phyloP scores from a whole-genome alignment of 2,888 invertebrate species.

The Eudemis profundana region DNA sequence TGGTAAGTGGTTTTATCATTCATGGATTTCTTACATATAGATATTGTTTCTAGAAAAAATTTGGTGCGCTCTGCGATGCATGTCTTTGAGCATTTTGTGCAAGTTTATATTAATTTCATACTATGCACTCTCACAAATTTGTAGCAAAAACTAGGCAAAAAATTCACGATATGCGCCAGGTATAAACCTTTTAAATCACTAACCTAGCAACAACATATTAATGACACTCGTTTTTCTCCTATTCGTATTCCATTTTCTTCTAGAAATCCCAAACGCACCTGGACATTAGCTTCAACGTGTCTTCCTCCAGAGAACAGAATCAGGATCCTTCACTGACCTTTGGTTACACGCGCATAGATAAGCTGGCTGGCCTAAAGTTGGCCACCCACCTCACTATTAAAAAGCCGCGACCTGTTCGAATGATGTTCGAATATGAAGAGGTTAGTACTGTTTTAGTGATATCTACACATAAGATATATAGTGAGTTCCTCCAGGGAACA shows the following conservation, averaged over 20 bases:
- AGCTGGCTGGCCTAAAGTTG: constrained; percentile 86
- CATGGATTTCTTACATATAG: too few relatives aligned
- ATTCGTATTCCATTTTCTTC: constrained; percentile 46
- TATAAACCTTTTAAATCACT: too few relatives aligned
- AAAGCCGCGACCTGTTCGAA: constrained; percentile 86
- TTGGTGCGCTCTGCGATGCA: too few relatives aligned
- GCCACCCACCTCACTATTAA: constrained; percentile 87
- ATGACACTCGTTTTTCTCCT: neutral
- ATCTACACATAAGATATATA: constrained; percentile 87
- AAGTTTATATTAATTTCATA: too few relatives aligned
- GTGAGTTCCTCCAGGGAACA: constrained; percentile 88
- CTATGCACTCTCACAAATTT: too few relatives aligned
- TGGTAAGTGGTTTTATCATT: constrained; percentile 74
- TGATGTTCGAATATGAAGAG: constrained; percentile 86
- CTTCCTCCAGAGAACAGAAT: constrained; percentile 87
- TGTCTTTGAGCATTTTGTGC: too few relatives aligned
- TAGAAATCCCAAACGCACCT: constrained; percentile 89
- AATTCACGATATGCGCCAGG: too few relatives aligned
- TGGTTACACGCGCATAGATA: constrained; percentile 86
- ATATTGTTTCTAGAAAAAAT: too few relatives aligned
- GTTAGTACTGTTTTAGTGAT: constrained; percentile 53
- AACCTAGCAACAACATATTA: neutral
- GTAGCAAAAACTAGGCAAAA: too few relatives aligned
- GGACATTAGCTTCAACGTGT: constrained; percentile 89
- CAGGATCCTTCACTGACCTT: constrained; percentile 87